Evolutionary conservation across 2,797 vertebrate species (phyloP).

Genomic region (Neomorphus geoffroyi): DNA sequence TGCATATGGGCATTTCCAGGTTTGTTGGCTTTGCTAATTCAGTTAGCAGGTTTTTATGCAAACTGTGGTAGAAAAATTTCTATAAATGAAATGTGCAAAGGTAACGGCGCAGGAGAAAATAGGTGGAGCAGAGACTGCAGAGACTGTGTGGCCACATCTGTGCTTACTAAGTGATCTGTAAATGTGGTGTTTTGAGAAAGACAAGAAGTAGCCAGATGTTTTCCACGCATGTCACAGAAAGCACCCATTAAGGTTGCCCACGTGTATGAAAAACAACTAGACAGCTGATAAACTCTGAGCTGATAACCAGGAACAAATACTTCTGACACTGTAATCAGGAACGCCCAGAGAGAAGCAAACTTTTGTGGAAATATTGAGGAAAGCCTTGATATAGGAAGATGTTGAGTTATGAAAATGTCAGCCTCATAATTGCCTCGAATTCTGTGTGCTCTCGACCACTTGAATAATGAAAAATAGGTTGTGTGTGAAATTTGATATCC

Average conservation of each 20-base stretch:
- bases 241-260: not conserved
- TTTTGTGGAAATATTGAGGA: not conserved
- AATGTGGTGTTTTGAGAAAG: not conserved
- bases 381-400: not conserved
- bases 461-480: not conserved
- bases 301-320: not conserved
- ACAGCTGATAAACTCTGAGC: not conserved
- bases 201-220: not conserved
- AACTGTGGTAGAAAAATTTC: not conserved
- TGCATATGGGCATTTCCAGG: not conserved
- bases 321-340: not conserved
- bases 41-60: not conserved
- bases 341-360: not conserved
- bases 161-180: not conserved
- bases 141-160: rapidly evolving
- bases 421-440: not conserved
- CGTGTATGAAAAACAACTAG: not conserved
- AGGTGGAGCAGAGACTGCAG: not conserved
- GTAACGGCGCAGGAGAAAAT: not conserved
- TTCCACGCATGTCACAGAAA: not conserved
- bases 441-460: not conserved
- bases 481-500: not conserved
- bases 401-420: not conserved
- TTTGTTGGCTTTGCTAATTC: not conserved
- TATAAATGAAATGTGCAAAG: not conserved